Evolutionary conservation across 2,113 vertebrate species (phyloP).

Genomic region (Nymphicus hollandicus): DNA sequence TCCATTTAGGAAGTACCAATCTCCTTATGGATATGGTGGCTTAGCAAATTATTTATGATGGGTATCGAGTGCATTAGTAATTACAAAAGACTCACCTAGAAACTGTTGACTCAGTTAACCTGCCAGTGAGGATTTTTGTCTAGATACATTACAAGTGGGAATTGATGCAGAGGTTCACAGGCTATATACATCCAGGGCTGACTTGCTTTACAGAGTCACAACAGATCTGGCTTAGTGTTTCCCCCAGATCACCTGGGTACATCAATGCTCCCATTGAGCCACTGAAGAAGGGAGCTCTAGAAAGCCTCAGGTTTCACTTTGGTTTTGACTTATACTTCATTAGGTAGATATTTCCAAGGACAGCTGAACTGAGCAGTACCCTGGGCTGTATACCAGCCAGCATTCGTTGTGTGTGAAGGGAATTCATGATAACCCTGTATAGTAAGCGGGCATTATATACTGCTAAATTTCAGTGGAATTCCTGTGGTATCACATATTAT

Average conservation of each 20-base stretch:
- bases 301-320: background rate
- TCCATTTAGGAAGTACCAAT: background rate
- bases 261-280: background rate
- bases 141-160: background rate
- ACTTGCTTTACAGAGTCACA: background rate
- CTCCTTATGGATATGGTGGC: background rate
- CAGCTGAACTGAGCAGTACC: background rate
- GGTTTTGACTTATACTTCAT: background rate
- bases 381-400: background rate
- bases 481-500: constrained; percentile 45
- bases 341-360: background rate
- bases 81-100: background rate
- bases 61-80: background rate
- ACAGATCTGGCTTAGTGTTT: background rate
- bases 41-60: background rate
- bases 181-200: background rate
- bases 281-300: background rate
- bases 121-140: background rate
- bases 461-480: constrained; percentile 44
- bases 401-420: background rate
- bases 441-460: constrained; percentile 12
- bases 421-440: background rate
- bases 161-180: background rate
- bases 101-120: background rate
- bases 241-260: accelerated